Percentiles rank a stretch among this genome's conserved stretches.
phyloP scores from a whole-genome alignment of 2,113 vertebrate genomes.

The Menura novaehollandiae region DNA sequence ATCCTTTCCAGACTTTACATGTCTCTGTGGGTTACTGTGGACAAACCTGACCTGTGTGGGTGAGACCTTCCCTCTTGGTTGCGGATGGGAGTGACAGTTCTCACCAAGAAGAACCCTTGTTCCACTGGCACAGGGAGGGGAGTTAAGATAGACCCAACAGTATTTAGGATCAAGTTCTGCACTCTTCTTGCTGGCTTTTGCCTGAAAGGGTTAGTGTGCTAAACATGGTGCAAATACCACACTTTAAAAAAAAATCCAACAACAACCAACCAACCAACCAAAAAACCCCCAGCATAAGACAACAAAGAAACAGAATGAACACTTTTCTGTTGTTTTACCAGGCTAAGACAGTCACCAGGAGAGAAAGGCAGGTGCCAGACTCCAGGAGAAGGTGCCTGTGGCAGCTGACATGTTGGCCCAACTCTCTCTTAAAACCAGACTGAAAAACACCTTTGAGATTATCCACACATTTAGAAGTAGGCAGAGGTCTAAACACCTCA shows the following conservation, averaged over 20 bases:
- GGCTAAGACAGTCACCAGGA: neutral
- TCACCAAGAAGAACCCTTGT: neutral
- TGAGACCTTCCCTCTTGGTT: neutral
- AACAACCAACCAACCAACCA: too few species aligned
- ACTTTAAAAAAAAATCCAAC: neutral
- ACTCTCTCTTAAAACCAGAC: neutral
- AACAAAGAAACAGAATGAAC: neutral
- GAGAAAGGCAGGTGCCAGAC: neutral
- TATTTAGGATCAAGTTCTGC: neutral
- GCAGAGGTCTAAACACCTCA: neutral
- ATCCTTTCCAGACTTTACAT: neutral
- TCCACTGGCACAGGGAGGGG: neutral
- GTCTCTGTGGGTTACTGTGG: neutral
- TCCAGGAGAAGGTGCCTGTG: neutral
- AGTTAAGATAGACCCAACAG: neutral
- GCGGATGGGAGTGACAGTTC: neutral
- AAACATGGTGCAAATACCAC: neutral
- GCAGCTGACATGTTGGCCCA: neutral
- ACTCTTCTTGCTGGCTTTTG: neutral
- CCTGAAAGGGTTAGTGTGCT: neutral
- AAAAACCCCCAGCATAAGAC: neutral
- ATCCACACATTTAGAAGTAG: neutral
- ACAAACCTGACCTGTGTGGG: neutral
- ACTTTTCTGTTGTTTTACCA: neutral
- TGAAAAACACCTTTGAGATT: neutral